phyloP scores from a whole-genome alignment of 30 jellyfish, hydroid and myxozoan species.

The Sanderia malayensis region DNA sequence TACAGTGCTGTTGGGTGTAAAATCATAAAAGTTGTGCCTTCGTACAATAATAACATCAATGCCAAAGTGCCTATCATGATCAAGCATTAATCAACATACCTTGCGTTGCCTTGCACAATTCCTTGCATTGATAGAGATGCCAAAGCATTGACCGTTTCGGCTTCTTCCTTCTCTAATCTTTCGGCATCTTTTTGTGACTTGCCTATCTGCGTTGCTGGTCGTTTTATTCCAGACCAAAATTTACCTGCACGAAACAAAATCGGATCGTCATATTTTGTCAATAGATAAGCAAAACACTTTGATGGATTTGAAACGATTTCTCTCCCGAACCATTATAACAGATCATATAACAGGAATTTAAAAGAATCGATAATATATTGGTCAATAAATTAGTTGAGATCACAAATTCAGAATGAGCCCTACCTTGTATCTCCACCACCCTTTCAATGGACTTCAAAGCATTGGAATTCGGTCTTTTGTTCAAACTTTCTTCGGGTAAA shows the following conservation, averaged over 20 bases:
- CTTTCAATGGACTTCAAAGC: conserved; percentile 75
- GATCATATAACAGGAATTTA: no score
- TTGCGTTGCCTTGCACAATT: conserved; percentile 33
- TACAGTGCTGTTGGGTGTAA: no score
- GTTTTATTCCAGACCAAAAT: conserved; percentile 92
- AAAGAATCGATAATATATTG: no score
- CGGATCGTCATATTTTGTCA: no score
- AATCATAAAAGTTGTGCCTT: no score
- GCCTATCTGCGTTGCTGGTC: conserved; percentile 70
- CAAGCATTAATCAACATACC: no score
- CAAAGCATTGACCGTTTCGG: conserved; percentile 89
- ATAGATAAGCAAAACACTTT: no score
- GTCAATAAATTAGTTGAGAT: no score
- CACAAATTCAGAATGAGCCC: neutral
- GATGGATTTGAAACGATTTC: no score
- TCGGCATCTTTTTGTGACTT: conserved; percentile 70
- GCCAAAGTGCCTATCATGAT: no score
- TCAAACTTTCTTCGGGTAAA: conserved; percentile 70
- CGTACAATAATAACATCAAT: no score
- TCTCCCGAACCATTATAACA: no score
- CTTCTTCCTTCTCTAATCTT: conserved; percentile 86
- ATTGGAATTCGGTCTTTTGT: conserved; percentile 66
- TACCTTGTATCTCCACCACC: conserved; percentile 92
- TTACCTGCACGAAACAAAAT: conserved; percentile 39
- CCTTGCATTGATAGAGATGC: conserved; percentile 97